Percentiles rank a stretch among this genome's conserved stretches.
Conservation (phyloP, 1,140 invertebrate species). For the Lordiphosa mommai region DNA sequence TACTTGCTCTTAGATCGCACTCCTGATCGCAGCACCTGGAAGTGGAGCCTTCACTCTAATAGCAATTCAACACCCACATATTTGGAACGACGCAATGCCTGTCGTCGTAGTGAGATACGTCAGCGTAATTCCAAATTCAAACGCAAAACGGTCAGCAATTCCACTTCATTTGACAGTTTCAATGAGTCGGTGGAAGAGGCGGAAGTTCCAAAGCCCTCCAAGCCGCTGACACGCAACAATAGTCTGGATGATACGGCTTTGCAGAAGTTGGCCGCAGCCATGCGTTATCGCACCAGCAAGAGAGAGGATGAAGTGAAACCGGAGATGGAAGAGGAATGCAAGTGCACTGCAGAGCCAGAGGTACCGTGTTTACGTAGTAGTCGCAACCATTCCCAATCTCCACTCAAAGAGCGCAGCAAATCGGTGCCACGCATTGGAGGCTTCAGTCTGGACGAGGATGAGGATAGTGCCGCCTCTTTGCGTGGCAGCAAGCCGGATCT, state of each 20-base stretch:
- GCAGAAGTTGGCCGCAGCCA: constrained; percentile 59
- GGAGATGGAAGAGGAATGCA: constrained; percentile 29
- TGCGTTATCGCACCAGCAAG: constrained; percentile 41
- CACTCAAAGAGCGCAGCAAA: constrained; percentile 74
- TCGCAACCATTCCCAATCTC: constrained; percentile 59
- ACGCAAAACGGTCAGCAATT: constrained; percentile 70
- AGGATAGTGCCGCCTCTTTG: constrained; percentile 51
- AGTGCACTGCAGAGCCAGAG: constrained; percentile 19
- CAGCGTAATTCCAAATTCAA: constrained; percentile 84
- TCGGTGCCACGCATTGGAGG: constrained; percentile 70
- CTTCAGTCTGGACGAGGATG: constrained; percentile 50
- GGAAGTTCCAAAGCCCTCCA: constrained; percentile 28
- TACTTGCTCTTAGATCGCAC: constrained; percentile 59
- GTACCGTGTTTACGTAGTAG: constrained; percentile 36
- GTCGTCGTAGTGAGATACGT: constrained; percentile 74
- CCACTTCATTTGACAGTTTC: constrained; percentile 70
- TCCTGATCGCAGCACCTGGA: constrained; percentile 77
- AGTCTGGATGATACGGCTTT: constrained; percentile 70
- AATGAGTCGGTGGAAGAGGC: constrained; percentile 55
- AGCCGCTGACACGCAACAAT: constrained; percentile 48
- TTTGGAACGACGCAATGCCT: constrained; percentile 86
- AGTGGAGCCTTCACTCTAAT: constrained; percentile 71
- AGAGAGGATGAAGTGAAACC: constrained; percentile 4
- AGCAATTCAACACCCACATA: constrained; percentile 93
- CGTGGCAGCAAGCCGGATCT: constrained; percentile 64